Conservation (phyloP, 2,113 vertebrate genomes). For the Apeltes quadracus region DNA sequence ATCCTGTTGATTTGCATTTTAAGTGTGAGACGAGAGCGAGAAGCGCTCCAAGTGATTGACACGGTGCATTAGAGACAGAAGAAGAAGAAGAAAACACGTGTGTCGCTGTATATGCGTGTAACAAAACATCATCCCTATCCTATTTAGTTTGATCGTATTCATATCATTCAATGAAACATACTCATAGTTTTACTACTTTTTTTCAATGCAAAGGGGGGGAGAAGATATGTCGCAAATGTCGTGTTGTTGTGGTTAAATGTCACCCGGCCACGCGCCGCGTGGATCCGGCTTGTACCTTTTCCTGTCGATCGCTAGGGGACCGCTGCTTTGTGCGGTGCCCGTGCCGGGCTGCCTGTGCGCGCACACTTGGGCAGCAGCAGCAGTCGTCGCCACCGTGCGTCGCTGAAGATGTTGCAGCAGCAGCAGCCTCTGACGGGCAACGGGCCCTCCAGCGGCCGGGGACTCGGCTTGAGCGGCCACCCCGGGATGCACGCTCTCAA, state of each 20-base stretch:
- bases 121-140: not conserved
- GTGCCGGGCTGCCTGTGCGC: constrained; percentile 33
- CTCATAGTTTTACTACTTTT: not conserved
- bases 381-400: constrained; percentile 78
- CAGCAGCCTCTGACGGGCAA: constrained; percentile 83
- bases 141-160: not conserved
- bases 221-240: constrained; percentile 18
- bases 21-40: constrained; percentile 83
- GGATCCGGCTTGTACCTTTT: constrained; percentile 39
- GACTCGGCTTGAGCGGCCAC: constrained; percentile 78
- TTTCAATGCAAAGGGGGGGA: not conserved
- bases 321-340: not conserved
- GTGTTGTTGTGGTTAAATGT: not conserved
- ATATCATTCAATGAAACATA: not conserved
- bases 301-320: constrained; percentile 76
- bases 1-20: constrained; percentile 83
- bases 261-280: not conserved
- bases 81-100: too few relatives aligned
- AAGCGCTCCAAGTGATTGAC: constrained; percentile 29
- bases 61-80: constrained; percentile 6
- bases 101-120: not conserved
- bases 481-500: constrained; percentile 79
- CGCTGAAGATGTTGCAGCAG: constrained; percentile 84
- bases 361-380: constrained; percentile 70
- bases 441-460: constrained; percentile 81